A percentile compares a stretch with the other conserved stretches of the same genome.
Evolutionary conservation across 2,888 invertebrate genomes (phyloP).

Genomic region (Cataglyphis rosenhaueri): DNA sequence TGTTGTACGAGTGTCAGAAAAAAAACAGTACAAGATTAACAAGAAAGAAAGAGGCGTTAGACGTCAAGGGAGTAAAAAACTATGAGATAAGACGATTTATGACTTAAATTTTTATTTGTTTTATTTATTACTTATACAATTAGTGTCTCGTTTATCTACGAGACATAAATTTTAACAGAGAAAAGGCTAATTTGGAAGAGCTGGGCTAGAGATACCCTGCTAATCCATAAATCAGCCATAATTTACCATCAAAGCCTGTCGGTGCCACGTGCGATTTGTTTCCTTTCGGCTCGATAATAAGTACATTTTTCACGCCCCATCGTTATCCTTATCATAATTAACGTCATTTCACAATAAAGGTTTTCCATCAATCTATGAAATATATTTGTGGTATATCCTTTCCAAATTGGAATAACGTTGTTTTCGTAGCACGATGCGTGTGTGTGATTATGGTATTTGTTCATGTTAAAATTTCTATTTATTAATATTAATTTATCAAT

Average conservation of each 20-base stretch:
- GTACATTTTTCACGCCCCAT: constrained; percentile 7
- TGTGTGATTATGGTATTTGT: not conserved
- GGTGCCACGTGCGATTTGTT: constrained; percentile 6
- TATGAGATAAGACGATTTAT: not conserved
- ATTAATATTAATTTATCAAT: not conserved
- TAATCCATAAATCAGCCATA: constrained; percentile 32
- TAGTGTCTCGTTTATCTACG: not conserved
- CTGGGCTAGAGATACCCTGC: constrained; percentile 1
- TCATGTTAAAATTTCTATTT: not conserved
- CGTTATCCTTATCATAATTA: not conserved
- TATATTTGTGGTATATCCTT: not conserved
- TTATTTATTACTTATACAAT: not conserved
- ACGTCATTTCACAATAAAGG: not conserved
- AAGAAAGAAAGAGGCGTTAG: not conserved
- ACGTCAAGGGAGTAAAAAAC: not conserved
- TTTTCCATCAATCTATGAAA: not conserved
- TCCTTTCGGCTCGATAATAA: not conserved
- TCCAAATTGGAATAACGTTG: not conserved
- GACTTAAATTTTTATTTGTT: not conserved
- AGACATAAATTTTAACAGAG: constrained; percentile 1
- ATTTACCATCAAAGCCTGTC: constrained; percentile 3
- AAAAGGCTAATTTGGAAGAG: not conserved
- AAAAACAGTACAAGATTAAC: not conserved
- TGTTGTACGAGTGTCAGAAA: not conserved
- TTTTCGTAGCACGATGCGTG: not conserved